Evolutionary conservation across 2,888 invertebrate genomes (phyloP).

Genomic region (Andrena bicolor): DNA sequence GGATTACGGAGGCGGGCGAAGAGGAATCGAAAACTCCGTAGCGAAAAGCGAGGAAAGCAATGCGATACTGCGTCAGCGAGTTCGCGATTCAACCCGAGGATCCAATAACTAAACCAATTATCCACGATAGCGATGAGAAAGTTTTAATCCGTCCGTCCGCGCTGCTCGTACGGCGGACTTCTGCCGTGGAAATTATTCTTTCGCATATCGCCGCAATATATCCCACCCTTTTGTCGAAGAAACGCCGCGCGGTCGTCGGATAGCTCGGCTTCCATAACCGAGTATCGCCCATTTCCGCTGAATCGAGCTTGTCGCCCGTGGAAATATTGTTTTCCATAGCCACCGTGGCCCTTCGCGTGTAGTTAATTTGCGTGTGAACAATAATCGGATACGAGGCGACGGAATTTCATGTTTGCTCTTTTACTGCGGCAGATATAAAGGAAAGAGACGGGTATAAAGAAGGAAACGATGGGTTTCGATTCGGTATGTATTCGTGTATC

Average conservation of each 20-base stretch:
- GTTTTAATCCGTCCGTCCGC: slow-evolving; percentile 77
- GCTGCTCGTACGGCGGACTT: slow-evolving; percentile 46
- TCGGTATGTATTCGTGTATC: no score
- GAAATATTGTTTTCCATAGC: neutral
- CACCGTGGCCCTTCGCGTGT: neutral
- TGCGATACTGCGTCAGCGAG: slow-evolving; percentile 67
- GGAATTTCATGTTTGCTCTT: slow-evolving; percentile 1
- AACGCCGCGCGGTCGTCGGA: slow-evolving; percentile 13
- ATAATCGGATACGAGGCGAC: slow-evolving; percentile 18
- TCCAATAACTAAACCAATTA: slow-evolving; percentile 83
- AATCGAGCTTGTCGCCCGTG: slow-evolving; percentile 19
- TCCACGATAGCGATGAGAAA: slow-evolving; percentile 76
- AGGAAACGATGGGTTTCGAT: no score
- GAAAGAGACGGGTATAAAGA: neutral
- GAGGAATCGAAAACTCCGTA: slow-evolving; percentile 59
- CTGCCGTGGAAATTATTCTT: slow-evolving; percentile 72
- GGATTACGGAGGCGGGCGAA: slow-evolving; percentile 49
- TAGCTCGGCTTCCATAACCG: neutral
- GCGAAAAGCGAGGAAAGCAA: slow-evolving; percentile 59
- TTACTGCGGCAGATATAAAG: neutral
- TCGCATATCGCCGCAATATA: slow-evolving; percentile 44
- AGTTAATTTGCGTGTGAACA: slow-evolving; percentile 16
- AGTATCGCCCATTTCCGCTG: slow-evolving; percentile 11
- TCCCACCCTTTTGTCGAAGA: slow-evolving; percentile 35
- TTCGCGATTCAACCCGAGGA: slow-evolving; percentile 71